Evolutionary conservation across 2,797 vertebrate genomes (phyloP).

Genomic region (Phataginus tricuspis): DNA sequence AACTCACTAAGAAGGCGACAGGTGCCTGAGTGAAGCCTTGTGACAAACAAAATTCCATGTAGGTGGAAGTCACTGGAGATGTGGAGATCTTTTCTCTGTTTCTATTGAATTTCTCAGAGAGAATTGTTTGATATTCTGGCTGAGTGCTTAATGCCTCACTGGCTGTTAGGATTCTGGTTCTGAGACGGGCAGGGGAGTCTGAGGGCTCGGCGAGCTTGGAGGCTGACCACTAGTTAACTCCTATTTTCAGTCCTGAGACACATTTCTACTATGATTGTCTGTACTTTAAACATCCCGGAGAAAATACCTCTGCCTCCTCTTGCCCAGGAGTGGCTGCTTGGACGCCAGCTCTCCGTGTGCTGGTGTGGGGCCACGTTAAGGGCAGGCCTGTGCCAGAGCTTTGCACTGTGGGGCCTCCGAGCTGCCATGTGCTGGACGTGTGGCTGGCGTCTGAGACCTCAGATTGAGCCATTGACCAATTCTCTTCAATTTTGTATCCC

Average conservation of each 20-base stretch:
- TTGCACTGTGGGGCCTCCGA: not conserved
- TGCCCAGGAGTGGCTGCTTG: not conserved
- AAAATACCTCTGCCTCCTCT: not conserved
- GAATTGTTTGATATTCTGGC: slow-evolving; percentile 15
- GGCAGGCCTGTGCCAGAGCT: not conserved
- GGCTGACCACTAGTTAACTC: not conserved
- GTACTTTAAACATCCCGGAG: not conserved
- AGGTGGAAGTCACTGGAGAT: not conserved
- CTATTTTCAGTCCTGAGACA: not conserved
- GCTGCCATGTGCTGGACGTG: not conserved
- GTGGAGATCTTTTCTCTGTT: not conserved
- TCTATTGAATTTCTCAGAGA: slow-evolving; percentile 6
- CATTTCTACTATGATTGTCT: not conserved
- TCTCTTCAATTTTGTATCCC: not conserved
- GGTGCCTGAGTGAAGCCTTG: not conserved
- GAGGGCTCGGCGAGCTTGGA: not conserved
- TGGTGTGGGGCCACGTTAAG: not conserved
- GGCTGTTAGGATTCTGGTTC: not conserved
- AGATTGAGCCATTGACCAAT: not conserved
- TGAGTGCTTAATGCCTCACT: not conserved
- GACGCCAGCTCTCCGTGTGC: not conserved
- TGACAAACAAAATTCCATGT: not conserved
- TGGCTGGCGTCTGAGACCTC: not conserved
- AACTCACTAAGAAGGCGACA: not conserved
- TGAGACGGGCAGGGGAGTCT: not conserved